Base-by-base conservation (phyloP, 2,888 invertebrate species). In the Bhutanitis thaidina region DNA sequence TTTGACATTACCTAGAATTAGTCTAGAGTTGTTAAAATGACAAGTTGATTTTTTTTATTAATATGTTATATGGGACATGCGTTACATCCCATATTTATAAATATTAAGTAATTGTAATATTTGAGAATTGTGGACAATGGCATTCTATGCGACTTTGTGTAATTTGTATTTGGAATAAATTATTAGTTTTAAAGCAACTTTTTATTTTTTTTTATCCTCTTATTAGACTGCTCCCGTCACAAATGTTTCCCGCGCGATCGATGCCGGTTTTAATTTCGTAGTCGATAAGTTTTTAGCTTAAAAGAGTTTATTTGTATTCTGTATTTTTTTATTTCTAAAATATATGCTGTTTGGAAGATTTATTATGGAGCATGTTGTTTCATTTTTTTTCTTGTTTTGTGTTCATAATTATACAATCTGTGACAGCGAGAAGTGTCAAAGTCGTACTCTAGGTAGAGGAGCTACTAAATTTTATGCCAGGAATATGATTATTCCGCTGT, bases 1-100 rank as follows among this genome's bases (percentile, higher is more conserved):
- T 87, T 89, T 88, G 88, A 82, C 86, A 83, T 88, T 89, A 88
- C 88, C 87, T 89, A 89, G 87, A 80, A 59, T 59, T 51, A 49
- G 53, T 83, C 86, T 87, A 89, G 88, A 53, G 87, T 88, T 80
- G 61, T 69, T 81, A 85, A 89, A 81, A 84, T 87, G 85, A 77
- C 84, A 87, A 89, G 80, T 87, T 85, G 86, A 64, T 58, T 66
- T 62, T 60, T 58, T 40, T 47, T 63, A 49, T 56, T 53, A 14
- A 44, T 37, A 48, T 53, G 54, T 55, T 52, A 54, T 53, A 41
- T 12, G 48, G 48, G 53, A 46, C 43, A 48, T 51, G n/a, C 29
- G 13, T 32, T 36, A 29, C 13, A 20, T 27, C 38, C 39, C 44
- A 34, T 61, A 14, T 54, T 61, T 52, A 55, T 50, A 53, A 50